These are phyloP conservation scores for Eutolmus rufibarbis DNA, from an alignment of 2,888 invertebrate species.

Conservation along the genomic window DNA sequence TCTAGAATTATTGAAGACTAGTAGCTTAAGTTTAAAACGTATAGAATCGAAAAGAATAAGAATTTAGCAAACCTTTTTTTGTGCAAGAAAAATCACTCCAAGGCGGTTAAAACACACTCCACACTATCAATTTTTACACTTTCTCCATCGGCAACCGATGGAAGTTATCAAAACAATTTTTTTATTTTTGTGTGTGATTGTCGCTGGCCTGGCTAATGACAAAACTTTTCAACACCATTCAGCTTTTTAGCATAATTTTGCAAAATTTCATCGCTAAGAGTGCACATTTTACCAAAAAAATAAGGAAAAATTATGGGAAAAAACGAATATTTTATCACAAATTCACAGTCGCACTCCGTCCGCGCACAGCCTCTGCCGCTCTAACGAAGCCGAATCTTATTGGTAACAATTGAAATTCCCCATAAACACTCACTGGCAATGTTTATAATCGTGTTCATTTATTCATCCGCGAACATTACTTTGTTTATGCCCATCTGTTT, in stretches of 20 bases:
- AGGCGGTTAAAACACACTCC: neutral
- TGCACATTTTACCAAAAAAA: constrained; percentile 18
- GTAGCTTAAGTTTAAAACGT: neutral
- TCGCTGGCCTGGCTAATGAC: constrained; percentile 1
- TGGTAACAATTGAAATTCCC: constrained; percentile 10
- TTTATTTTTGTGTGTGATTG: neutral
- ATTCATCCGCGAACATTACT: constrained; percentile 22
- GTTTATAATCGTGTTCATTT: constrained; percentile 19
- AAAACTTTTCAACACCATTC: constrained; percentile 9
- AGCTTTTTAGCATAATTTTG: neutral
- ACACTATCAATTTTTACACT: neutral
- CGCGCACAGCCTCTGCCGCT: neutral
- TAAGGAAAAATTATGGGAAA: neutral
- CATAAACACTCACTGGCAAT: constrained; percentile 13
- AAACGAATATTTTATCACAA: neutral
- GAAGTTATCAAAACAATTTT: neutral
- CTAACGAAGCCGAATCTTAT: neutral
- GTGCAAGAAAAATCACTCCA: neutral
- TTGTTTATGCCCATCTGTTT: neutral
- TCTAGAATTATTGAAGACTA: neutral
- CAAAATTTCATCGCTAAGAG: constrained; percentile 20
- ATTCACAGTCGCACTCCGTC: neutral
- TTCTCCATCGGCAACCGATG: neutral
- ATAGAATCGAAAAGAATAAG: neutral
- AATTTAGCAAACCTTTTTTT: neutral